Percentiles rank a stretch among this genome's conserved stretches.
Conservation (phyloP, 2,113 vertebrate genomes). For the Festucalex cinctus region DNA sequence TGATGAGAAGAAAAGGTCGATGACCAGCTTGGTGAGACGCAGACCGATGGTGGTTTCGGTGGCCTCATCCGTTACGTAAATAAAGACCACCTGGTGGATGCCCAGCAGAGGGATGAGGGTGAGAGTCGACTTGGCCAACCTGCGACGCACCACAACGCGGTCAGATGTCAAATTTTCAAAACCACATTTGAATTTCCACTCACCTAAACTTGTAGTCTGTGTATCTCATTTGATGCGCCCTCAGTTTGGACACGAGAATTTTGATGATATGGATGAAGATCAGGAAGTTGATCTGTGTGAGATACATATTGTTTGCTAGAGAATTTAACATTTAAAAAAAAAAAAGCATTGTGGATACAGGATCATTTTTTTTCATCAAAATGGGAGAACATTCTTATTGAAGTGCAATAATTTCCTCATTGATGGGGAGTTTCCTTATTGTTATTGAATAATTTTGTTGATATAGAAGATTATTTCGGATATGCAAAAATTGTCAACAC, state of each 20-base stretch:
- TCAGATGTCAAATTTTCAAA: neutral
- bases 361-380: neutral
- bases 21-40: conserved; percentile 88
- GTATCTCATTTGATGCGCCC: conserved; percentile 89
- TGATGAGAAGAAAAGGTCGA: conserved; percentile 90
- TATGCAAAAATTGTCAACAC: neutral
- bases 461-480: neutral
- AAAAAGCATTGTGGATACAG: no score
- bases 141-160: conserved; percentile 39
- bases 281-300: conserved; percentile 87
- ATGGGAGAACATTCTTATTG: neutral
- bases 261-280: conserved; percentile 90
- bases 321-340: neutral
- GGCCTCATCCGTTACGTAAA: conserved; percentile 86
- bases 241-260: conserved; percentile 89
- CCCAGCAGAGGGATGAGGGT: conserved; percentile 93
- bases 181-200: conserved; percentile 8
- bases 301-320: conserved; percentile 4
- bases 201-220: conserved; percentile 92
- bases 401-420: no score
- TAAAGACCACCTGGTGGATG: conserved; percentile 89
- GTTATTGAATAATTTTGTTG: no score
- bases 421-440: no score
- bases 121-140: conserved; percentile 92
- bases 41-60: conserved; percentile 78